Conservation (phyloP, 2,113 vertebrate genomes). For the Heteronetta atricapilla region DNA sequence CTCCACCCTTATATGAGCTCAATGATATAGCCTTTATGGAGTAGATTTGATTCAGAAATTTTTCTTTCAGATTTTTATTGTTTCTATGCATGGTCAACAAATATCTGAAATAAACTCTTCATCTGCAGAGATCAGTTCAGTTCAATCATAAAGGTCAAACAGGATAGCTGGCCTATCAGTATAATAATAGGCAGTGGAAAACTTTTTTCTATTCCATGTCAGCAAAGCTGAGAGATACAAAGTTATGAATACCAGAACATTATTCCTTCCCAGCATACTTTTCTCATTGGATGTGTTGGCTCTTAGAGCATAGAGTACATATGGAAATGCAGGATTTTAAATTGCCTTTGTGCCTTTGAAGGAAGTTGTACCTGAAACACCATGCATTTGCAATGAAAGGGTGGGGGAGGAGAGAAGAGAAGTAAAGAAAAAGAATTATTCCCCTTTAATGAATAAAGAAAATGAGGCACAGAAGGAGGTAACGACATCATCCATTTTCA, state of each 20-base stretch:
- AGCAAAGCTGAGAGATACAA: neutral
- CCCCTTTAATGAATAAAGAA: neutral
- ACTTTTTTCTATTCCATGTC: neutral
- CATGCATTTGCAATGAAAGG: neutral
- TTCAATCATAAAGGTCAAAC: neutral
- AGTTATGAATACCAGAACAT: neutral
- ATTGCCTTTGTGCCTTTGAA: neutral
- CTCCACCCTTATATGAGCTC: neutral
- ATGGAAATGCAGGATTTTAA: neutral
- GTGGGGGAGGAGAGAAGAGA: neutral
- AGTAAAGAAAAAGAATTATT: neutral
- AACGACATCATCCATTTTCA: conserved; percentile 35
- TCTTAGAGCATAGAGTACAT: neutral
- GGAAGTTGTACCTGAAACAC: neutral
- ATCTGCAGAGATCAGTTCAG: neutral
- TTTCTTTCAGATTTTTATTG: neutral
- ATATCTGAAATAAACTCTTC: neutral
- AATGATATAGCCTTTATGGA: neutral
- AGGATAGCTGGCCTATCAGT: neutral
- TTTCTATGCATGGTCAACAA: neutral
- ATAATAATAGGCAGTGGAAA: neutral
- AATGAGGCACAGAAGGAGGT: conserved; percentile 21
- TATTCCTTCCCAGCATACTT: neutral
- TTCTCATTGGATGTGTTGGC: neutral
- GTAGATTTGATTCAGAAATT: neutral